These are phyloP conservation scores for Philopedon plagiatum DNA, from an alignment of 2,888 invertebrate genomes.

Conservation along the genomic window DNA sequence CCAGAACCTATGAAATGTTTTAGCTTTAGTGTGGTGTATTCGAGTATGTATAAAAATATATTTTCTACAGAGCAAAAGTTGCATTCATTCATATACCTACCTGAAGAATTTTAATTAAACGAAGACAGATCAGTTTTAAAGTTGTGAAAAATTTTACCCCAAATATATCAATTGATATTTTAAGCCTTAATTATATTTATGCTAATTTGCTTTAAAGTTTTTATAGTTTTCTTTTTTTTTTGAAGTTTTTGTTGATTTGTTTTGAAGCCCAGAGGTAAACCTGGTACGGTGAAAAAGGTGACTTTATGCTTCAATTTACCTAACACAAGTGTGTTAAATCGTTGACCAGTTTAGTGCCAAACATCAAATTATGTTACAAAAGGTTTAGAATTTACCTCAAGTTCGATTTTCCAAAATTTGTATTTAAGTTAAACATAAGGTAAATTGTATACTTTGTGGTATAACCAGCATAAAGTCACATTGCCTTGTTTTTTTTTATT, in stretches of 20 bases:
- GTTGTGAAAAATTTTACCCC: constrained; percentile 32
- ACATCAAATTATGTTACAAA: constrained; percentile 9
- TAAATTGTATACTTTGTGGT: neutral
- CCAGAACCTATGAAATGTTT: constrained; percentile 17
- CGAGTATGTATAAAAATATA: constrained; percentile 30
- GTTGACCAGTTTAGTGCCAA: constrained; percentile 18
- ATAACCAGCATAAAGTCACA: constrained; percentile 25
- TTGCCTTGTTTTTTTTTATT: constrained; percentile 1
- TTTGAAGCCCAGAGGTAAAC: constrained; percentile 18
- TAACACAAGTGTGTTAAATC: neutral
- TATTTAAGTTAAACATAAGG: neutral
- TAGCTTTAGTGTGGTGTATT: constrained; percentile 21
- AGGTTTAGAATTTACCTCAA: constrained; percentile 1
- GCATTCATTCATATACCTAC: neutral
- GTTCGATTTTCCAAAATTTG: neutral
- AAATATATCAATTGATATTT: constrained; percentile 25
- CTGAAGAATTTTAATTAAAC: constrained; percentile 7
- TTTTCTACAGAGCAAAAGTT: constrained; percentile 29
- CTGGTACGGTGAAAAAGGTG: constrained; percentile 7
- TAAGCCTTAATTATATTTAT: constrained; percentile 32
- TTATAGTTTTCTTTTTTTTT: constrained; percentile 22
- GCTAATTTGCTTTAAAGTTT: constrained; percentile 33
- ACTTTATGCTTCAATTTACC: constrained; percentile 28
- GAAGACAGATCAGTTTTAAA: constrained; percentile 4
- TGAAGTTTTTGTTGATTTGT: constrained; percentile 22